Evolutionary conservation across 2,888 invertebrate species (phyloP).

Genomic region (Arenicola marina): DNA sequence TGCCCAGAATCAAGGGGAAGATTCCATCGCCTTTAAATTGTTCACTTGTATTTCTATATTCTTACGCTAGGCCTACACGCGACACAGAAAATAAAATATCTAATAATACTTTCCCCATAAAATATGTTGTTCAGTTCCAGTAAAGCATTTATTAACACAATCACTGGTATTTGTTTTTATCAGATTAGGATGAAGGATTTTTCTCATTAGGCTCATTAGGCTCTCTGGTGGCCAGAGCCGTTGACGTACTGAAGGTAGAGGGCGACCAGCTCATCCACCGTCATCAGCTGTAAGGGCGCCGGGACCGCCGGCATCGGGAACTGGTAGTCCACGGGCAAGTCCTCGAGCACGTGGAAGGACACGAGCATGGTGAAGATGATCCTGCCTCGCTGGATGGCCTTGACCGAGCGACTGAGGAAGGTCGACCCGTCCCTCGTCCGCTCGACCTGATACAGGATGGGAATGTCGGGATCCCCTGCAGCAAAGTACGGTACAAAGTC

Average conservation of each 20-base stretch:
- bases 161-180: too few species aligned
- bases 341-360: constrained; percentile 54
- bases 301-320: constrained; percentile 60
- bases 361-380: constrained; percentile 58
- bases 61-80: too few species aligned
- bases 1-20: too few species aligned
- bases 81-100: too few species aligned
- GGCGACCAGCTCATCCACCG: constrained; percentile 19
- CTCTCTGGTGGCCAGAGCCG: background rate
- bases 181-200: too few species aligned
- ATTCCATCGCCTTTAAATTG: too few species aligned
- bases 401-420: constrained; percentile 59
- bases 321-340: constrained; percentile 53
- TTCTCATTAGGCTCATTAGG: too few species aligned
- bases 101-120: too few species aligned
- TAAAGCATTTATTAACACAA: too few species aligned
- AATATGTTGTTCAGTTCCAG: too few species aligned
- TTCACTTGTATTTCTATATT: too few species aligned
- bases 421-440: constrained; percentile 59
- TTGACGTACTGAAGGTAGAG: constrained; percentile 1
- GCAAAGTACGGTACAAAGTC: background rate
- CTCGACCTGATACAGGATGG: constrained; percentile 61
- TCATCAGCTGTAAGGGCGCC: constrained; percentile 49
- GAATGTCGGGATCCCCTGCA: constrained; percentile 37
- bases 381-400: constrained; percentile 60